Conservation (phyloP, 64 coral and sea anemone genomes). For the Anthopleura sola region DNA sequence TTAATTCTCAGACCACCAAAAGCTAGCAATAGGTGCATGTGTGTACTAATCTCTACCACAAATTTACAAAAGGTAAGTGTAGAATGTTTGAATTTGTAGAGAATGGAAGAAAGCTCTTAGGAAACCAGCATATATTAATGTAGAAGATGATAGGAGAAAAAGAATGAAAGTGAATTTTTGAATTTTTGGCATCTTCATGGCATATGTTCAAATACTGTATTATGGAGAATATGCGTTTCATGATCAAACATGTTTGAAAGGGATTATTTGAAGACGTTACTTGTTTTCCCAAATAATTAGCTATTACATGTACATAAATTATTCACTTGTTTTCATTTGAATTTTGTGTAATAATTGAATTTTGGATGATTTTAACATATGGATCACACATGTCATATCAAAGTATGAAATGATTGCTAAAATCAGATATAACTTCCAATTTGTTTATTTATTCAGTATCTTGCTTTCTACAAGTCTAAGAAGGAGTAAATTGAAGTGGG, state of each 20-base stretch:
- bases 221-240: background rate
- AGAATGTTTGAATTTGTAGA: background rate
- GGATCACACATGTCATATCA: background rate
- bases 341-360: background rate
- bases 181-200: background rate
- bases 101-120: background rate
- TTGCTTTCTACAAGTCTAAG: slow-evolving; percentile 5
- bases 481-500: background rate
- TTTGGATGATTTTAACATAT: background rate
- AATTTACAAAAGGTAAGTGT: background rate
- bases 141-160: background rate
- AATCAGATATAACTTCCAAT: background rate
- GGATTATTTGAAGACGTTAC: background rate
- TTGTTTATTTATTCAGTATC: background rate
- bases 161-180: background rate
- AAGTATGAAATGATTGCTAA: background rate
- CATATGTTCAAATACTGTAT: background rate
- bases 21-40: background rate
- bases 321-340: background rate
- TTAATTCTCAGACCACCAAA: slow-evolving; percentile 2
- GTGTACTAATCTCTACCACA: background rate
- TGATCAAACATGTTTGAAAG: slow-evolving; percentile 4
- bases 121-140: background rate
- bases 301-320: background rate
- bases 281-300: slow-evolving; percentile 1